Base-by-base conservation (phyloP, 2,888 invertebrate genomes). In the Acanthosepion lycidas region DNA sequence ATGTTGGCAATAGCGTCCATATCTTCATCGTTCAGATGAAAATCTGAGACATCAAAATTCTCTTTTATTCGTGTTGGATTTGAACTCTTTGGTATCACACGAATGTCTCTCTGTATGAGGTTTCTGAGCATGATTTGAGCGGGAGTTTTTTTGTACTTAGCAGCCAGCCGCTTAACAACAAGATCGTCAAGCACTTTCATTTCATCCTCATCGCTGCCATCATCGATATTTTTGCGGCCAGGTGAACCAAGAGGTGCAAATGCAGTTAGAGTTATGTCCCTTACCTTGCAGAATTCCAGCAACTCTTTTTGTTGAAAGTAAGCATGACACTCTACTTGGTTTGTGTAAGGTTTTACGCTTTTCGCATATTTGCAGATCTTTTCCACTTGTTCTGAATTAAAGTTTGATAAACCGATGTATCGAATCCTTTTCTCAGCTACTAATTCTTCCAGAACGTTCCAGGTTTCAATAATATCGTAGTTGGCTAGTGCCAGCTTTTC, bases 361-460 rank as follows among this genome's bases (percentile, higher is more conserved):
- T 92, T 92, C 49, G 96, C 95, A 15, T 94, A 92, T 6, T 95
- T 94, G 48, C 96, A 94, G 78, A 97, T 96, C 51, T 95, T 95
- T n/a, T 96, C 95, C 18, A 96, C 95, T 59, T 96, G 96, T 92
- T 95, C 95, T 28, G 95, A 94, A 23, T 96, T 96, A 94, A 96
- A 96, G 94, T 97, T 97, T 23, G 96, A 97, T n/a, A 97, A 92
- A 23, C 97, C 97, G 59, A 97, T 96, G 55, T 95, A 95, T 91
- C 94, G 95, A 6, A 95, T 95, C 49, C 95, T 91, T 9, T 96
- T 96, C 15, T 95, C 94, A 42, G 95, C 94, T 15, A 96, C 95
- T 15, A 96, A 94, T 23, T 95, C 94, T 94, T 96, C 96, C 95
- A 97, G 95, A 23, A 96, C 95, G 20, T 94, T 94, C 96, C 96